Evolutionary conservation across 1,140 invertebrate genomes (phyloP).

Genomic region (Cotesia glomerata): DNA sequence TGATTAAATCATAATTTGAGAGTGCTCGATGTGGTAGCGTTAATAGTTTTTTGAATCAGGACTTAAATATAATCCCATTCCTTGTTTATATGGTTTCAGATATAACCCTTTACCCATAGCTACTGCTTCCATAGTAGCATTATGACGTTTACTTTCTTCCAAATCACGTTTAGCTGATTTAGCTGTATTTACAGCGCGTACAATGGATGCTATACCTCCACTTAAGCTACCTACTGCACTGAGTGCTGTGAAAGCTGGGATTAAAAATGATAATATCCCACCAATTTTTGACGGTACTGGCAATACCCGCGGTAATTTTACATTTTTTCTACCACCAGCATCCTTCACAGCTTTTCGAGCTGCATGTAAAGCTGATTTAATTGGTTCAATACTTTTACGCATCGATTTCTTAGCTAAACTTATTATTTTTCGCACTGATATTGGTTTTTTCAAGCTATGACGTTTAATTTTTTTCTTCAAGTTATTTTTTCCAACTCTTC

Average conservation of each 20-base stretch:
- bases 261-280: conserved; percentile 17
- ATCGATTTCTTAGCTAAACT: no score
- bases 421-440: no score
- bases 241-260: conserved; percentile 23
- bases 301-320: conserved; percentile 2
- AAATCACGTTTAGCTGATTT: conserved; percentile 21
- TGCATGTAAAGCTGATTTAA: no score
- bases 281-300: conserved; percentile 25
- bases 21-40: no score
- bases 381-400: no score
- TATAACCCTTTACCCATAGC: conserved; percentile 44
- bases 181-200: no score
- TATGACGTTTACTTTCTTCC: conserved; percentile 38
- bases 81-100: conserved; percentile 46
- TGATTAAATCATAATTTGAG: no score
- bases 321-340: background rate
- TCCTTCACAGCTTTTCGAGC: no score
- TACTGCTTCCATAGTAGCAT: conserved; percentile 45
- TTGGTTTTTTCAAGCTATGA: no score
- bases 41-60: no score
- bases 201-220: conserved; percentile 34
- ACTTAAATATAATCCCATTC: conserved; percentile 31
- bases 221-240: conserved; percentile 27
- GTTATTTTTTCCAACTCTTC: no score
- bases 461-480: no score